These are phyloP conservation scores for Mus spretus DNA, from an alignment of 2,797 vertebrate genomes.

Conservation along the genomic window DNA sequence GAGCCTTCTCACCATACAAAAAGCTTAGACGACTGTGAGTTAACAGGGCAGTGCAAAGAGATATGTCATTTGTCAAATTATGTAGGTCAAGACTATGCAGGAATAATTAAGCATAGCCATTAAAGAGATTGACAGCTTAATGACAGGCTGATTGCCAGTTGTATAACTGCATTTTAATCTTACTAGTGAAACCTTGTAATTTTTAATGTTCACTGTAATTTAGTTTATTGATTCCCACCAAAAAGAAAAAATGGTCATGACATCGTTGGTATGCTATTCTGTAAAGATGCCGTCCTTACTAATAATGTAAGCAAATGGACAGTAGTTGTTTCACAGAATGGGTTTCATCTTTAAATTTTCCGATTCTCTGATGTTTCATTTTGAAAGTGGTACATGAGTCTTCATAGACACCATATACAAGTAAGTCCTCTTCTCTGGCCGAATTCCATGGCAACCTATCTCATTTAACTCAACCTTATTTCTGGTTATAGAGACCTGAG, in stretches of 20 bases:
- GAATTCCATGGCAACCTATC: slow-evolving; percentile 36
- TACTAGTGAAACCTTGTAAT: slow-evolving; percentile 68
- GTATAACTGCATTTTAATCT: slow-evolving; percentile 46
- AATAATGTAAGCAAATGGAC: background rate
- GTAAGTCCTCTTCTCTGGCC: background rate
- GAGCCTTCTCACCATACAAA: slow-evolving; percentile 98
- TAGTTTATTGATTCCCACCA: slow-evolving; percentile 35
- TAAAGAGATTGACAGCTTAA: slow-evolving; percentile 75
- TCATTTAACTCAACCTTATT: slow-evolving; percentile 76
- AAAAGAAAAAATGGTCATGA: background rate
- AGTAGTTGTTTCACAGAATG: background rate
- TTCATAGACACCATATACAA: background rate
- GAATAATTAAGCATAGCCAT: slow-evolving; percentile 47
- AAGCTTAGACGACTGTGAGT: slow-evolving; percentile 98
- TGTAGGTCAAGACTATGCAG: background rate
- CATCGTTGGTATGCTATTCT: background rate
- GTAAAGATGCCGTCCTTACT: background rate
- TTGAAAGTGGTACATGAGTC: slow-evolving; percentile 8
- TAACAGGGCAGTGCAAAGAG: slow-evolving; percentile 70
- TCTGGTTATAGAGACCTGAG: slow-evolving; percentile 94
- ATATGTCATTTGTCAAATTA: slow-evolving; percentile 59
- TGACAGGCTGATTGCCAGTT: slow-evolving; percentile 63
- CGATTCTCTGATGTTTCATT: slow-evolving; percentile 21
- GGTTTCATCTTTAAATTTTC: background rate
- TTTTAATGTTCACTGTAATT: slow-evolving; percentile 50